Conservation (phyloP, 2,888 invertebrate species). For the Elmis aenea region DNA sequence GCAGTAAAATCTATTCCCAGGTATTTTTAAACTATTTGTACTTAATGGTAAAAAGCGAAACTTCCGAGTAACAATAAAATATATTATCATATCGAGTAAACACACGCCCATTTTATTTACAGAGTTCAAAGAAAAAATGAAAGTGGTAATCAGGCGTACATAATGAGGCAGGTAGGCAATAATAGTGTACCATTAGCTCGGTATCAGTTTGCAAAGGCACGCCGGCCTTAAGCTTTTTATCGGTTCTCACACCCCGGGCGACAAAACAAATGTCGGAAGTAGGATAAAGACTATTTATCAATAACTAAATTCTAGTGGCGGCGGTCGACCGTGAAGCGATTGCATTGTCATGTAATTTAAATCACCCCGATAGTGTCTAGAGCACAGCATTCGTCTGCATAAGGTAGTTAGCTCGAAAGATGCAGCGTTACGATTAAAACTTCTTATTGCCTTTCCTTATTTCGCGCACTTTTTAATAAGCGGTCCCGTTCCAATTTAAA, state of each 20-base stretch:
- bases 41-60: too few relatives aligned
- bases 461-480: too few relatives aligned
- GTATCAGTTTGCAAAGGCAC: slow-evolving; percentile 28
- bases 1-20: too few relatives aligned
- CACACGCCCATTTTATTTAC: too few relatives aligned
- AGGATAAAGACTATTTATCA: slow-evolving; percentile 36
- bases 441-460: slow-evolving; percentile 8
- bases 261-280: slow-evolving; percentile 38
- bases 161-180: slow-evolving; percentile 33
- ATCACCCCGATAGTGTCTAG: slow-evolving; percentile 31
- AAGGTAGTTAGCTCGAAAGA: slow-evolving; percentile 10
- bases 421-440: slow-evolving; percentile 5
- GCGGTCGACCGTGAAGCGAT: slow-evolving; percentile 32
- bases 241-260: slow-evolving; percentile 29
- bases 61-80: too few relatives aligned
- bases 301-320: slow-evolving; percentile 35
- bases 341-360: slow-evolving; percentile 36
- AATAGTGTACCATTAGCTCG: slow-evolving; percentile 33
- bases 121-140: slow-evolving; percentile 14
- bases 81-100: too few relatives aligned
- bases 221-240: slow-evolving; percentile 21
- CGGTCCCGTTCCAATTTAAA: too few relatives aligned
- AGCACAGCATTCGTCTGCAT: slow-evolving; percentile 10
- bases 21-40: too few relatives aligned
- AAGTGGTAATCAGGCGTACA: slow-evolving; percentile 25